phyloP scores from a whole-genome alignment of 2,797 vertebrate species.

The Enteromius trimaculatus region DNA sequence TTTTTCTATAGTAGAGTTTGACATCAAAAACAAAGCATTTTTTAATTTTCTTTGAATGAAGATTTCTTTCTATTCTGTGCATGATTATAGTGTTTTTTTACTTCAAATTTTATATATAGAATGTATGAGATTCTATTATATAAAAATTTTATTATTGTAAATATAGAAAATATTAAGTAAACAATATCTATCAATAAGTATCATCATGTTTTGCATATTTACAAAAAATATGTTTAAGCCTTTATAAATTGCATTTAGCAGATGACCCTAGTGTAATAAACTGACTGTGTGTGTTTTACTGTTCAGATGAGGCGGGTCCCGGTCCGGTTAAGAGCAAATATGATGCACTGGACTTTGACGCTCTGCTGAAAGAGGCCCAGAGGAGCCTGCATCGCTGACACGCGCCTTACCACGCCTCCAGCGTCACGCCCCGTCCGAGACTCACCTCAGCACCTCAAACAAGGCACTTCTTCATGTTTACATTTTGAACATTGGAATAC shows the following conservation, averaged over 20 bases:
- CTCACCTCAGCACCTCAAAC: conserved; percentile 93
- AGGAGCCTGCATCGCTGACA: conserved; percentile 95
- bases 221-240: neutral
- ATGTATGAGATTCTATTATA: neutral
- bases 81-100: neutral
- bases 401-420: conserved; percentile 78
- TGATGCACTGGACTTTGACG: conserved; percentile 98
- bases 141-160: neutral
- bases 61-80: neutral
- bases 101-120: neutral
- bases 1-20: neutral
- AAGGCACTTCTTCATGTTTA: conserved; percentile 99
- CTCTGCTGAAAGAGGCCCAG: conserved; percentile 98
- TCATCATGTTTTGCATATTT: neutral
- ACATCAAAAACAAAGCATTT: neutral
- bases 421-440: conserved; percentile 65
- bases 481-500: conserved; percentile 91
- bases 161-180: neutral
- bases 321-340: conserved; percentile 95
- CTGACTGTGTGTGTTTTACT: conserved; percentile 15
- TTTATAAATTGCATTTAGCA: neutral
- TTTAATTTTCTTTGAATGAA: neutral
- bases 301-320: conserved; percentile 82
- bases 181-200: neutral
- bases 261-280: neutral